phyloP scores from a whole-genome alignment of 2,797 vertebrate species.

The Scleropages formosus region DNA sequence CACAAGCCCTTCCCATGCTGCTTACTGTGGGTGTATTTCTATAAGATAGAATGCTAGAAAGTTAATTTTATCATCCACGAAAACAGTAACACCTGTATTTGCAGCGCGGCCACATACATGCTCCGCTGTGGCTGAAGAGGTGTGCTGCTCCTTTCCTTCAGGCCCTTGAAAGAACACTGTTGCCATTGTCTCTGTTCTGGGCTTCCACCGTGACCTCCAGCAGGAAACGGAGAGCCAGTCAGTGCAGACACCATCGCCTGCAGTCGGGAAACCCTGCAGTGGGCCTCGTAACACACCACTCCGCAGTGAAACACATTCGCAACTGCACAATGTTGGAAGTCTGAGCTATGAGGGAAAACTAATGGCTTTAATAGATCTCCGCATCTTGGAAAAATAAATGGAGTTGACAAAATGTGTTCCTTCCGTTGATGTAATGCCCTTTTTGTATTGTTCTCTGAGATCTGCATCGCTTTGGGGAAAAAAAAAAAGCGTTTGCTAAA shows the following conservation, averaged over 20 bases:
- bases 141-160: background rate
- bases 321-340: background rate
- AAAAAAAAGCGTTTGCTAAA: too few species aligned
- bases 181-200: background rate
- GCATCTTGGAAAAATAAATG: too few species aligned
- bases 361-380: background rate
- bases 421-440: too few species aligned
- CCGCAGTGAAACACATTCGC: too few species aligned
- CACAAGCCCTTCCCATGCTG: background rate
- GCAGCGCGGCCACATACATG: background rate
- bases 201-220: background rate
- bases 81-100: background rate
- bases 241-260: too few species aligned
- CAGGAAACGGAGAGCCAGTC: background rate
- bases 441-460: too few species aligned
- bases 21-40: background rate
- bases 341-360: background rate
- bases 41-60: background rate
- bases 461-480: too few species aligned
- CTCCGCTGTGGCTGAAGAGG: background rate
- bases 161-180: background rate
- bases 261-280: too few species aligned
- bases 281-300: too few species aligned
- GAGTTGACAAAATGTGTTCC: too few species aligned
- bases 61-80: background rate